Conservation (phyloP, 2,113 vertebrate species). For the Passerina amoena region DNA sequence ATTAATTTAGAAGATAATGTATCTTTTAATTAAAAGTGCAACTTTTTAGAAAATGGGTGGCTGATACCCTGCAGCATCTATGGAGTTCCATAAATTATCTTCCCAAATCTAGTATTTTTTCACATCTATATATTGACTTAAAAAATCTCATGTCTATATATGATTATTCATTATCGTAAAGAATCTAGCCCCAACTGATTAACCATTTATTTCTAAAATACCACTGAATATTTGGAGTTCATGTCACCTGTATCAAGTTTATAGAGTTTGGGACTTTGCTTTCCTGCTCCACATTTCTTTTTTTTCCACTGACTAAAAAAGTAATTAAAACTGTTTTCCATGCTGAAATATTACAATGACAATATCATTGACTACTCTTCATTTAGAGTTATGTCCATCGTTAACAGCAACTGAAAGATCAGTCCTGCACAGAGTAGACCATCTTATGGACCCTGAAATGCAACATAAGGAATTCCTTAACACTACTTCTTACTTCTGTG, state of each 20-base stretch:
- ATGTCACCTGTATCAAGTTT: background rate
- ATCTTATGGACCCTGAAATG: background rate
- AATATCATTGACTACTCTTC: background rate
- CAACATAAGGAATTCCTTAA: background rate
- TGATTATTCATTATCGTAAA: background rate
- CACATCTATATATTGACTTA: background rate
- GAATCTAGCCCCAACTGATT: background rate
- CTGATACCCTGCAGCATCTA: background rate
- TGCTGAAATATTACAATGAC: background rate
- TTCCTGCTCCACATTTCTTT: background rate
- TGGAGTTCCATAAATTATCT: background rate
- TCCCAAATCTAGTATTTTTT: background rate
- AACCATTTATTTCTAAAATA: background rate
- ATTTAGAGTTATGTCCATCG: background rate
- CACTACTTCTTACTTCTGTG: background rate
- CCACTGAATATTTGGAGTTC: background rate
- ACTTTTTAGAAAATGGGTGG: background rate
- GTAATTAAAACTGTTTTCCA: background rate
- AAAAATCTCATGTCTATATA: background rate
- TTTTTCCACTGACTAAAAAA: background rate
- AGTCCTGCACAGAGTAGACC: background rate
- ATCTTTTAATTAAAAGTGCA: conserved; percentile 23
- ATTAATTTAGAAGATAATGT: conserved; percentile 3
- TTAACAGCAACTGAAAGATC: background rate
- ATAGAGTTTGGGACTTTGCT: background rate